Conservation (phyloP, 2,888 invertebrate species). For the Ormyrus labotus region DNA sequence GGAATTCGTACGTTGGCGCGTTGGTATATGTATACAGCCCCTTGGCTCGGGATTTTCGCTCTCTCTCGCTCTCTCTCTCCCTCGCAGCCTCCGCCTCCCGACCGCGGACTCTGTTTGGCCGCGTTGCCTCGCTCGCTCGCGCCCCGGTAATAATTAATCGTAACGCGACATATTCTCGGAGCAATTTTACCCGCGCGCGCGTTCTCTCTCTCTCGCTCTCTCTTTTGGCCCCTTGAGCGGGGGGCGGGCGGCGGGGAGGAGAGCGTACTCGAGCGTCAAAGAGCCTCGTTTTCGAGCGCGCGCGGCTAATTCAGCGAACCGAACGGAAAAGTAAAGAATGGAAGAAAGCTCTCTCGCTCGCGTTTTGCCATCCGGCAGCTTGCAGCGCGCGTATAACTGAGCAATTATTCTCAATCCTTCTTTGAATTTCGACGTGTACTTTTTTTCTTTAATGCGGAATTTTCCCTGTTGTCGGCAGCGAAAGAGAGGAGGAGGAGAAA, state of each 20-base stretch:
- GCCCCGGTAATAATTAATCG: conserved; percentile 62
- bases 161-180: conserved; percentile 59
- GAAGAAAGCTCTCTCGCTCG: conserved; percentile 50
- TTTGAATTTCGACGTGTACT: conserved; percentile 50
- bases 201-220: conserved; percentile 23
- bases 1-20: conserved; percentile 40
- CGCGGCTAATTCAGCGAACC: conserved; percentile 57
- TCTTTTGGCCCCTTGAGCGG: conserved; percentile 7
- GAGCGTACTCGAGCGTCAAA: conserved; percentile 59
- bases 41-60: conserved; percentile 20
- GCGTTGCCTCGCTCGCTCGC: conserved; percentile 25
- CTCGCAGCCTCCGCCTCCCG: not conserved
- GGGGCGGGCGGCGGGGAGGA: conserved; percentile 3
- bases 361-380: conserved; percentile 34
- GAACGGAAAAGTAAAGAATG: conserved; percentile 57
- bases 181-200: conserved; percentile 40
- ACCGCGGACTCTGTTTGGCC: conserved; percentile 17
- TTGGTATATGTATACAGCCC: conserved; percentile 26
- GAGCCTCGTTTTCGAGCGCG: conserved; percentile 56
- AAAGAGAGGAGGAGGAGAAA: conserved; percentile 26
- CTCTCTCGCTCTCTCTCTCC: conserved; percentile 4
- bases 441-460: conserved; percentile 51
- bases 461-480: conserved; percentile 34
- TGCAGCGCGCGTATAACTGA: conserved; percentile 43
- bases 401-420: conserved; percentile 56